Conservation (phyloP, 2,888 invertebrate genomes). For the Dicyrtoma fusca region DNA sequence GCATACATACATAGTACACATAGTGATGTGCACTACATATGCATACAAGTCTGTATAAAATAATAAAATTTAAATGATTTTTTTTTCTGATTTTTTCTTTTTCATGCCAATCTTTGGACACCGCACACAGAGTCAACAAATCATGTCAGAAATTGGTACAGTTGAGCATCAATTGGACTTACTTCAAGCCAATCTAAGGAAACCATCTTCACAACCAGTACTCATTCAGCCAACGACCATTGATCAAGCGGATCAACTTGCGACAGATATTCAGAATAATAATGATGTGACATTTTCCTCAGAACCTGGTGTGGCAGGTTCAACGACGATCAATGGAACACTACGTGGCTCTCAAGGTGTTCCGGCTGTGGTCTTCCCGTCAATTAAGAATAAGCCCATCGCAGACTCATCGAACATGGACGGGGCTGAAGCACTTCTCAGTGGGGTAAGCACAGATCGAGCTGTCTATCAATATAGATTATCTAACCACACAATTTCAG, state of each 20-base stretch:
- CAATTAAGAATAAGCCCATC: slow-evolving; percentile 82
- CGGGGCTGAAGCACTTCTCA: slow-evolving; percentile 54
- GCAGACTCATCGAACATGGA: slow-evolving; percentile 51
- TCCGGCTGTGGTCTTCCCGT: slow-evolving; percentile 76
- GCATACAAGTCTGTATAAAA: too few species aligned
- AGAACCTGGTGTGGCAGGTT: slow-evolving; percentile 37
- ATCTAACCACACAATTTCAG: too few species aligned
- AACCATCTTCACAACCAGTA: slow-evolving; percentile 27
- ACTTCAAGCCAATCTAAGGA: slow-evolving; percentile 44
- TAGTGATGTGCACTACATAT: too few species aligned
- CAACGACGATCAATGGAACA: slow-evolving; percentile 13
- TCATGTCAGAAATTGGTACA: slow-evolving; percentile 53
- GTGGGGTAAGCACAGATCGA: slow-evolving; percentile 50
- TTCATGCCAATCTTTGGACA: too few species aligned
- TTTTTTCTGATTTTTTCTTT: too few species aligned
- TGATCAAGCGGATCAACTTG: slow-evolving; percentile 50
- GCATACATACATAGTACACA: too few species aligned
- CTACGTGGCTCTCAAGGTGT: slow-evolving; percentile 35
- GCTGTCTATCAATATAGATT: too few species aligned
- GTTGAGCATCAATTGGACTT: slow-evolving; percentile 53
- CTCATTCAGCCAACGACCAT: slow-evolving; percentile 35
- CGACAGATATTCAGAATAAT: slow-evolving; percentile 46
- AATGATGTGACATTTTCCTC: slow-evolving; percentile 51
- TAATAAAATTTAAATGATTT: too few species aligned
- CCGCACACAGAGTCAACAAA: slow-evolving; percentile 50